Conservation (phyloP, 2,888 invertebrate species). For the Abrostola tripartita region DNA sequence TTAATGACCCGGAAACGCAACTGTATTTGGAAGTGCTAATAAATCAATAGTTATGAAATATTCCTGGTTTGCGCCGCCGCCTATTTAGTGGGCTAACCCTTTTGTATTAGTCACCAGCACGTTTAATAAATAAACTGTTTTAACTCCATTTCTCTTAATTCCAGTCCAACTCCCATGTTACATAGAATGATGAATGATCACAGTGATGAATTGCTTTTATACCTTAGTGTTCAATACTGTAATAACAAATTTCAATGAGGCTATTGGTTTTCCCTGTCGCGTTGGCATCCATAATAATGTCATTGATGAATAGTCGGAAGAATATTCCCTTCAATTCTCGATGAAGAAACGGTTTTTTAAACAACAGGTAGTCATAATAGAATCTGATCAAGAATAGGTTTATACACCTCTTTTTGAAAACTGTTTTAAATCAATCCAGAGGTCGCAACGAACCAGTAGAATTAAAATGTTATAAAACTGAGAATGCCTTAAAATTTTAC, state of each 20-base stretch:
- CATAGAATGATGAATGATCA: slow-evolving; percentile 10
- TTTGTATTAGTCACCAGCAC: slow-evolving; percentile 35
- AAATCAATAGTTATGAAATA: slow-evolving; percentile 47
- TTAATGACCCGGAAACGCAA: background rate
- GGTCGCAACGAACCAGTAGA: too few species aligned
- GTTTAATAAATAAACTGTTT: slow-evolving; percentile 35
- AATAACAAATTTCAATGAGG: slow-evolving; percentile 5
- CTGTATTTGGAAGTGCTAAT: slow-evolving; percentile 14
- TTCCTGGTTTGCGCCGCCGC: slow-evolving; percentile 11
- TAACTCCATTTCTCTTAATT: slow-evolving; percentile 26
- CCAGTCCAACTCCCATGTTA: slow-evolving; percentile 9
- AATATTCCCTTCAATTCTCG: background rate
- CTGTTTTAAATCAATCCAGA: too few species aligned
- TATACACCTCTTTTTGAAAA: too few species aligned
- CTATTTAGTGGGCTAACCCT: slow-evolving; percentile 14
- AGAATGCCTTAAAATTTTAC: too few species aligned
- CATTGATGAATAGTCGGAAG: background rate
- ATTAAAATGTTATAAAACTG: too few species aligned
- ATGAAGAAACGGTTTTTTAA: too few species aligned
- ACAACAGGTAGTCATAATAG: too few species aligned
- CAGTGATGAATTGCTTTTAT: background rate
- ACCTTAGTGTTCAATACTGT: slow-evolving; percentile 5
- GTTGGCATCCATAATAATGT: background rate
- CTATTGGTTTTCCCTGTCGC: background rate
- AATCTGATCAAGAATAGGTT: too few species aligned